Base-by-base conservation (phyloP, 2,888 invertebrate species). In the Cheilosia scutellata region DNA sequence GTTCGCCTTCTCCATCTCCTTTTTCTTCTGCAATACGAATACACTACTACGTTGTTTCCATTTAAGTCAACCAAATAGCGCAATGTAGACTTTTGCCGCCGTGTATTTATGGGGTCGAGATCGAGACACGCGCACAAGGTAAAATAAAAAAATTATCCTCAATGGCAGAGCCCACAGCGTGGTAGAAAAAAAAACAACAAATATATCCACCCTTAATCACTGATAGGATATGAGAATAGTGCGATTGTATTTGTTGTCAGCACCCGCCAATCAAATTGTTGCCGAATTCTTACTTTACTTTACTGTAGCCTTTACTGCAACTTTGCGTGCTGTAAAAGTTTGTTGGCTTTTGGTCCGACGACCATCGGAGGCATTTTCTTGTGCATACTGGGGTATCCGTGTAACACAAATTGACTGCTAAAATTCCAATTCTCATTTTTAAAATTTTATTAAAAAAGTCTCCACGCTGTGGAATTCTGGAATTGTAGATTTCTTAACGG, bases 181-280 rank as follows among this genome's bases (percentile, higher is more conserved):
- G 49, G 37, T 37, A 11, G 37, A 37, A 37, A n/a, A 11, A 20
- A 65, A 49, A 53, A 62, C n/a, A 51, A 53, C 25, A 51, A 68
- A 68, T 27, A 71, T 31, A 71, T 65, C 44, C 65, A 76, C 71
- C 70, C 71, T 71, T 71, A 58, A 71, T 57, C 65, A 53, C 65
- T 76, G 70, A 63, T 82, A 75, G 82, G 75, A 70, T 63, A 57
- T 33, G 7, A 65, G 65, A 58, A 71, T 60, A 37, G 29, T 65
- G 76, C 37, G 40, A 71, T 51, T 65, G 82, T 82, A 65, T 82
- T 76, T 71, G 76, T 76, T 71, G 57, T 20, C 37, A 44, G 51
- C 51, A 37, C 0, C 80, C 53, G 76, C 82, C 82, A 82, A 82
- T 82, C 70, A 76, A 42, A 82, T 33, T 27, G 7, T 66, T 82